phyloP scores from a whole-genome alignment of 2,113 vertebrate genomes.

The Sylvilagus bachmani region DNA sequence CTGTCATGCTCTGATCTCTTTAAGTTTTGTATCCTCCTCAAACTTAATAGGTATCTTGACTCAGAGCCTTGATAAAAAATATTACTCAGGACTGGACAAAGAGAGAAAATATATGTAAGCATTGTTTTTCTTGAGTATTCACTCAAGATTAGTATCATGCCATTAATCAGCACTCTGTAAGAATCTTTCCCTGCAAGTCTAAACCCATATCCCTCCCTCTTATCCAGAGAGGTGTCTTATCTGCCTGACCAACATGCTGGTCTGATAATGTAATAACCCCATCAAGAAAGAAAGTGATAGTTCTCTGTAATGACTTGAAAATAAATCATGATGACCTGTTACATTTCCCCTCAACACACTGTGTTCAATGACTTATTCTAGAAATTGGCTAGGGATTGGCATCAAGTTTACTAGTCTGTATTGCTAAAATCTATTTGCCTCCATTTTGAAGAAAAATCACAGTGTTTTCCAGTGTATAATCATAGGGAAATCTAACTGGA shows the following conservation, averaged over 20 bases:
- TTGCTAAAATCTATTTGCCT: background rate
- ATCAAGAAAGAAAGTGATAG: constrained; percentile 37
- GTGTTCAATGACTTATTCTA: background rate
- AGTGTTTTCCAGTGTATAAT: background rate
- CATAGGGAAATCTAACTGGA: background rate
- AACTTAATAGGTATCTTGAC: background rate
- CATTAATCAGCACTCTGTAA: background rate
- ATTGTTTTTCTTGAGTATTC: background rate
- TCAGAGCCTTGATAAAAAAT: background rate
- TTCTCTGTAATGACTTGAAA: constrained; percentile 41
- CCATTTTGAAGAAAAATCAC: background rate
- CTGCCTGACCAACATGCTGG: constrained; percentile 1
- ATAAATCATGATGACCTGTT: background rate
- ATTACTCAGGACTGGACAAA: constrained; percentile 23
- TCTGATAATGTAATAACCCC: background rate
- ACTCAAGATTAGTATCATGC: background rate
- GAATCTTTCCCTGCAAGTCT: background rate
- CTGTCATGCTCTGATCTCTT: background rate
- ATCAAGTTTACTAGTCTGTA: background rate
- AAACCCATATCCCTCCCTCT: background rate
- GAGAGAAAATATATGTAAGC: no score
- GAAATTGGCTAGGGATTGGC: background rate
- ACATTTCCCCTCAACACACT: background rate
- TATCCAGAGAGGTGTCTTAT: background rate
- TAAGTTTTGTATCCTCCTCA: background rate